Evolutionary conservation across 2,113 vertebrate species (phyloP), one percentile per base, ranked within the genome.

Genomic region (Axis porcinus): DNA sequence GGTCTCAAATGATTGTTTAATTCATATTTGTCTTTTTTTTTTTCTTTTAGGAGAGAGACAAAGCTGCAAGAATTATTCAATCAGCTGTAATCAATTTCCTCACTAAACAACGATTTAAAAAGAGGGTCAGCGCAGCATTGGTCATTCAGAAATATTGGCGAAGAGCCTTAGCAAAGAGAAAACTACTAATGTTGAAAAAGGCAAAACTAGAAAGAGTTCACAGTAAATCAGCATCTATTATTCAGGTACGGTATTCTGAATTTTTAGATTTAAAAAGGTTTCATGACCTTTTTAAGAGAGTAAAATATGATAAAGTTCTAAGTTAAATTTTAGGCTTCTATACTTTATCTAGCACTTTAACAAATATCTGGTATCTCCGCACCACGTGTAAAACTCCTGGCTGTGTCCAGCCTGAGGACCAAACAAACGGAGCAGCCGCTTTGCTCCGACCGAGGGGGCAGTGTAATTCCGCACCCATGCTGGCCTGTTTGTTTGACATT

Each of bases 101-200:
- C 11, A 97, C 97, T 94, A 98, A 16, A 33, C 98, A 52, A 16
- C 95, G 86, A 55, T 76, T 97, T 15, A 82, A 98, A 86, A 99
- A 97, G 95, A 98, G 97, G 93, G 91, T 54, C 27, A 95, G 12
- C 2, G 99, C 99, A 52, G 99, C 99, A 1, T 0, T 98, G 14
- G 0, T 98, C 90, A 98, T 99, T 96, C 99, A 99, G 97, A 99
- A 99, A 6, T 62, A 96, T 3, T 99, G 99, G 99, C 99, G 99
- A 97, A 98, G 99, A 85, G 95, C 98, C 74, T 89, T 96, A 28
- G 98, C 98, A 17, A 98, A 98, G 45, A 98, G 94, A 93, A 89
- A 97, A 86, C 55, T 99, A 28, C 98, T 98, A 86, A 95, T 95
- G 54, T 90, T 98, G 67, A 99, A 98, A 98, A 98, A 97, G 82